These are phyloP conservation scores for Peromyscus aztecus DNA, from an alignment of 2,797 vertebrate genomes.

Conservation along the genomic window DNA sequence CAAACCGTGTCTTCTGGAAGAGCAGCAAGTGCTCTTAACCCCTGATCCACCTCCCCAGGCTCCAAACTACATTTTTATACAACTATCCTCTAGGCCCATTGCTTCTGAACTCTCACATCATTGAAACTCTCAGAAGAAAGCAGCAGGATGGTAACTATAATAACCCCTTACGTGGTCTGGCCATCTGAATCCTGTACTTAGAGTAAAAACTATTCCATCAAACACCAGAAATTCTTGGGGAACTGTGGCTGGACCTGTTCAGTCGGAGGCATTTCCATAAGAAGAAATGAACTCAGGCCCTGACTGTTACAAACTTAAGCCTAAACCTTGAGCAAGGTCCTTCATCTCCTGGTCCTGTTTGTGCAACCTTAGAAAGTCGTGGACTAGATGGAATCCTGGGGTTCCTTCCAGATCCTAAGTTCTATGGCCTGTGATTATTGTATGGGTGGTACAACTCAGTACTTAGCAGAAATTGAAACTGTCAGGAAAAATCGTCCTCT, in stretches of 20 bases:
- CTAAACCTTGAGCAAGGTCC: neutral
- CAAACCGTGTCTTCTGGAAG: neutral
- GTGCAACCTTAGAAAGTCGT: neutral
- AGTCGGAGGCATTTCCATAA: neutral
- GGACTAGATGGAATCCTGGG: neutral
- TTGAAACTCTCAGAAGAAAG: neutral
- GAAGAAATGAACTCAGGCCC: neutral
- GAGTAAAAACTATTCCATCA: neutral
- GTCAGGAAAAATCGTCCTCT: constrained; percentile 60
- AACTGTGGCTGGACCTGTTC: neutral
- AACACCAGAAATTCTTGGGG: neutral
- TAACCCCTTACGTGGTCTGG: neutral
- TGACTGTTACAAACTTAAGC: neutral
- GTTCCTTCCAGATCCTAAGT: constrained; percentile 57
- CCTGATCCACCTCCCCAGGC: neutral
- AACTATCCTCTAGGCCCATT: neutral
- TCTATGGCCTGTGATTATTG: constrained; percentile 55
- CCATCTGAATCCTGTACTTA: neutral
- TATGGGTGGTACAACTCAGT: constrained; percentile 62
- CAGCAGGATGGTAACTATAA: neutral
- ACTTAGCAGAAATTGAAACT: constrained; percentile 72
- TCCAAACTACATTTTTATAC: neutral
- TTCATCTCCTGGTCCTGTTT: neutral
- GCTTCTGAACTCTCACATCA: neutral
- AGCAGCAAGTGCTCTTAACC: neutral